Percentiles rank a stretch among this genome's conserved stretches.
These are phyloP conservation scores for Chionomys nivalis DNA, from an alignment of 2,113 vertebrate species.

Conservation along the genomic window DNA sequence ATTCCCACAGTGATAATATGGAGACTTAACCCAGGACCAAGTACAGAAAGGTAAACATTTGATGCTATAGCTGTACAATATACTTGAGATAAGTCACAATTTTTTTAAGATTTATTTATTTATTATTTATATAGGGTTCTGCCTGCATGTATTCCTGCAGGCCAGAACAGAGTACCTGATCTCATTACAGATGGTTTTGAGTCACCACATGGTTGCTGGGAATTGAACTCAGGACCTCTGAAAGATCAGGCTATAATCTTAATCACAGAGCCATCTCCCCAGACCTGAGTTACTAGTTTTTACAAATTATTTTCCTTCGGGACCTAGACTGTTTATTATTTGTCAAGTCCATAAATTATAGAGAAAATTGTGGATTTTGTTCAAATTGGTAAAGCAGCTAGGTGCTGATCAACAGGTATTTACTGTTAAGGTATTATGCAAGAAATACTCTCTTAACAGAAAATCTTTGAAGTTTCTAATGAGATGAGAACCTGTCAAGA, in stretches of 20 bases:
- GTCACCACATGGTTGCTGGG: too few relatives aligned
- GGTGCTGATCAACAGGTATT: not conserved
- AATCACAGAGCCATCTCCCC: too few relatives aligned
- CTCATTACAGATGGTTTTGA: too few relatives aligned
- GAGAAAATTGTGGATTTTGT: not conserved
- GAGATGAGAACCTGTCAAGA: not conserved
- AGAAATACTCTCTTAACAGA: not conserved
- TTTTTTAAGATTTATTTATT: not conserved
- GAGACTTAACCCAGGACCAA: not conserved
- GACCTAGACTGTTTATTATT: not conserved
- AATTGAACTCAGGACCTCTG: too few relatives aligned
- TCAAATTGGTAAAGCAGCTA: not conserved
- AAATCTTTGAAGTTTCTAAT: not conserved
- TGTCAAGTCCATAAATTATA: not conserved
- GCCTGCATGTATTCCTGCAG: too few relatives aligned
- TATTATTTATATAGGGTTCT: too few relatives aligned
- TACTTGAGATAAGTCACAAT: not conserved
- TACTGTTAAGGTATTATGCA: not conserved
- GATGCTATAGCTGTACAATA: too few relatives aligned
- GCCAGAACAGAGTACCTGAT: too few relatives aligned
- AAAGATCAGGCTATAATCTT: too few relatives aligned
- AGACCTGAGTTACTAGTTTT: not conserved
- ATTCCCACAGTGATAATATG: not conserved
- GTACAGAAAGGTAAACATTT: fast-evolving
- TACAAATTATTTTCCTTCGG: not conserved